A percentile compares a stretch with the other conserved stretches of the same genome.
These are phyloP conservation scores for Antheraea mylitta DNA, from an alignment of 1,140 invertebrate genomes.

Conservation along the genomic window DNA sequence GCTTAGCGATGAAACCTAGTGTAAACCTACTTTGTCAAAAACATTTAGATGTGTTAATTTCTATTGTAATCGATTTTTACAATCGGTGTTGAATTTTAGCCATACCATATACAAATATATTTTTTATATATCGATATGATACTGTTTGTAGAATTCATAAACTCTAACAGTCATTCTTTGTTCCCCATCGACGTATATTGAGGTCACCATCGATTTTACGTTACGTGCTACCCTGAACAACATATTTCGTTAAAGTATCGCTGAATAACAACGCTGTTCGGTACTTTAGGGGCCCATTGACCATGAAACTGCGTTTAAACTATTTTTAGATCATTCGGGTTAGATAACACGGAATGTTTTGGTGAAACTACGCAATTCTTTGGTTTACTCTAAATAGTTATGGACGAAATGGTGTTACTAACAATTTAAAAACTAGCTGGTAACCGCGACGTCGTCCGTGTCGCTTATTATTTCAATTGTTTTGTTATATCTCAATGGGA, in stretches of 20 bases:
- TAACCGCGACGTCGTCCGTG: too few relatives aligned
- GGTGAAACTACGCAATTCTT: neutral
- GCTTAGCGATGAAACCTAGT: too few relatives aligned
- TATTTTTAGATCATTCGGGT: neutral
- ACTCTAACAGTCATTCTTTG: neutral
- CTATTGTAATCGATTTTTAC: too few relatives aligned
- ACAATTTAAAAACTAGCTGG: too few relatives aligned
- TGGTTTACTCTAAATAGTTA: neutral
- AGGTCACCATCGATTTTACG: conserved; percentile 4
- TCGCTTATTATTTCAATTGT: too few relatives aligned
- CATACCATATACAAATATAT: too few relatives aligned
- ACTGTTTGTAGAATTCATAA: neutral
- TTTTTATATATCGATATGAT: too few relatives aligned
- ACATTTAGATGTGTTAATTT: too few relatives aligned
- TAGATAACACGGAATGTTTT: neutral
- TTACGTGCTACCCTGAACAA: neutral
- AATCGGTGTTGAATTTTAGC: too few relatives aligned
- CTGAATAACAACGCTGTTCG: conserved; percentile 5
- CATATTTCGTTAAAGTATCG: neutral
- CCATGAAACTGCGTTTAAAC: conserved; percentile 4
- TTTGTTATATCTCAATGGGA: too few relatives aligned
- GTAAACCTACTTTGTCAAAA: too few relatives aligned
- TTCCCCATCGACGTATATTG: neutral
- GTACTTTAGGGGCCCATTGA: conserved; percentile 7
- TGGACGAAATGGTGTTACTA: neutral